phyloP scores from a whole-genome alignment of 2,888 invertebrate species.

The Mechanitis mazaeus region DNA sequence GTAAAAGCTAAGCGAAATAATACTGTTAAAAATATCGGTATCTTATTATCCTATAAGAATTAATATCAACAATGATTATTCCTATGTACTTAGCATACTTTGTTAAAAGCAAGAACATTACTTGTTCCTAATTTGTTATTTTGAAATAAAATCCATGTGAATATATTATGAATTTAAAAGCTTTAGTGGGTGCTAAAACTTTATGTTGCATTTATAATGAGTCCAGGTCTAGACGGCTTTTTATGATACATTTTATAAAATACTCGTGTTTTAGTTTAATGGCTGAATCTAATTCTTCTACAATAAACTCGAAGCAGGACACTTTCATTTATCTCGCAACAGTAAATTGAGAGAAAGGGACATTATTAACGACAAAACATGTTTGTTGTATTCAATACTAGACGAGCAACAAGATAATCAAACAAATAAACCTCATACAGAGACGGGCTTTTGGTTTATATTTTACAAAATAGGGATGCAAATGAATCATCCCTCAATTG shows the following conservation, averaged over 20 bases:
- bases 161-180: not conserved
- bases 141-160: not conserved
- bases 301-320: not conserved
- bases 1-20: too few species aligned
- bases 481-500: too few species aligned
- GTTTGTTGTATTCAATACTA: not conserved
- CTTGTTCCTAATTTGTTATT: not conserved
- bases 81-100: too few species aligned
- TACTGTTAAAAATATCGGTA: too few species aligned
- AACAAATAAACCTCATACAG: too few species aligned
- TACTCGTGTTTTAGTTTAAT: too few species aligned
- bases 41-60: too few species aligned
- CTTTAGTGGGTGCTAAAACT: not conserved
- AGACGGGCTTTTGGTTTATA: too few species aligned
- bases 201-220: conserved; percentile 4
- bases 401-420: not conserved
- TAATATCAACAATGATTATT: too few species aligned
- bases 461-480: too few species aligned
- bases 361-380: conserved; percentile 1
- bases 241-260: not conserved
- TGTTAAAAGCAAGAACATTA: too few species aligned
- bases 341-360: not conserved
- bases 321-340: not conserved
- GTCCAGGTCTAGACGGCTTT: not conserved
- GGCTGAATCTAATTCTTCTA: not conserved